Evolutionary conservation across 1,140 invertebrate species (phyloP), one percentile per base, ranked within the genome.

Genomic region (Ptiloglossa arizonensis): DNA sequence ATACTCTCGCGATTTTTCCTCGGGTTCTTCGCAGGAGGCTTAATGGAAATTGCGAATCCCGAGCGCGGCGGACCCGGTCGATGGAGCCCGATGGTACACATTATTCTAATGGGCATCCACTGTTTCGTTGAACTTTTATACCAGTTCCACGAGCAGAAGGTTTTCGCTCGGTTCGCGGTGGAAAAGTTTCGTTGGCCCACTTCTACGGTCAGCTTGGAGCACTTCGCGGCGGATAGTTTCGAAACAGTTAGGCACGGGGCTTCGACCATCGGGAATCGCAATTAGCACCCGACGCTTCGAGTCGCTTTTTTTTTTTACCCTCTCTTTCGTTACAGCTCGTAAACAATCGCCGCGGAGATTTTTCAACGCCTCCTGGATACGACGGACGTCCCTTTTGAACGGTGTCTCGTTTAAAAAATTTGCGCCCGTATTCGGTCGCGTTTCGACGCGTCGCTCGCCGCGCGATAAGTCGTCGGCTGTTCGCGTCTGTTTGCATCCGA

Each of bases 11-110:
- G 50, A 75, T 75, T 75, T 68, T 68, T 57, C 50, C 38, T 13
- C n/a, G 29, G 1, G 19, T 11, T 5, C 27, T 52, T 19, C 29
- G 32, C 19, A 8, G n/a, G n/a, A n/a, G n/a, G n/a, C n/a, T 46
- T 68, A 75, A 75, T 59, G 63, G 72, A 59, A 75, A 75, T 68
- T 48, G 24, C 72, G 15, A 57, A 22, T 57, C n/a, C 52, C 22
- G 4, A 32, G 5, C 54, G 27, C 19, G 8, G 1, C n/a, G n/a
- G n/a, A n/a, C n/a, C 0, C 8, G 1, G 52, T 5, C 38, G 54
- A 57, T 38, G 11, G 41, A 35, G 11, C n/a, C 66, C 46, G 63
- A 50, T 50, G 19, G 2, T 19, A 8, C 5, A 15, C 63, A 50
- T 68, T 67, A 50, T 67, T 67, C 64, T 50, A 32, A 67, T 67